Evolutionary conservation across 1,140 invertebrate species (phyloP), one percentile per base, ranked within the genome.

Genomic region (Cyrtorhinus lividipennis): DNA sequence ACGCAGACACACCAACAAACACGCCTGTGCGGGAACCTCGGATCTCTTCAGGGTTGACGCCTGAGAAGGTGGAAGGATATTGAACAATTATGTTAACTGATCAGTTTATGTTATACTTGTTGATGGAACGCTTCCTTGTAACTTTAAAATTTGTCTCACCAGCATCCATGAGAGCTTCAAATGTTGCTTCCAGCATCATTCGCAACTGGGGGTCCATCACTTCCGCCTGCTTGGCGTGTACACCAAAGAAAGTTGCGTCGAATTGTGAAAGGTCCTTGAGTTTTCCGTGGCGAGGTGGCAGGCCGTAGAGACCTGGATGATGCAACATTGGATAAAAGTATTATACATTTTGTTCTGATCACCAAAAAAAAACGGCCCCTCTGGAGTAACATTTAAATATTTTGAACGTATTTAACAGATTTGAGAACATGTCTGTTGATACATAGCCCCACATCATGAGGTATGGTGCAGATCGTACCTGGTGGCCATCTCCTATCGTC

Each of bases 141-240:
- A n/a, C n/a, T n/a, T n/a, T n/a, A n/a, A 56, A 56, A 59, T 23
- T 27, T 1, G 1, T 38, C 44, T 68, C 69, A 66, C 92, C 92
- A 56, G 95, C 88, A 79, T 99, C 95, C 63, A 96, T 78, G 62
- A 98, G 88, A 0, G 92, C 87, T 78, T 98, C 95, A 74, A 96
- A 85, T 1, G 94, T 90, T n/a, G 86, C 72, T 77, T 99, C 95
- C 2, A 98, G 79, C 24, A 98, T 74, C 68, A 97, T 78, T 65
- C 95, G 78, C 38, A 97, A 75, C 73, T 97, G 91, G 2, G 95
- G 95, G 73, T 98, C 95, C 94, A 98, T 98, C 38, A 83, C 81
- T 68, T 95, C 79, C 0, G 94, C 93, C 73, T 97, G 92, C 76
- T 95, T 95, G 1, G 85, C 84, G 72, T 93, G 90, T 3, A 96